These are phyloP conservation scores for Etheostoma perlongum DNA, from an alignment of 2,797 vertebrate species.

Conservation along the genomic window DNA sequence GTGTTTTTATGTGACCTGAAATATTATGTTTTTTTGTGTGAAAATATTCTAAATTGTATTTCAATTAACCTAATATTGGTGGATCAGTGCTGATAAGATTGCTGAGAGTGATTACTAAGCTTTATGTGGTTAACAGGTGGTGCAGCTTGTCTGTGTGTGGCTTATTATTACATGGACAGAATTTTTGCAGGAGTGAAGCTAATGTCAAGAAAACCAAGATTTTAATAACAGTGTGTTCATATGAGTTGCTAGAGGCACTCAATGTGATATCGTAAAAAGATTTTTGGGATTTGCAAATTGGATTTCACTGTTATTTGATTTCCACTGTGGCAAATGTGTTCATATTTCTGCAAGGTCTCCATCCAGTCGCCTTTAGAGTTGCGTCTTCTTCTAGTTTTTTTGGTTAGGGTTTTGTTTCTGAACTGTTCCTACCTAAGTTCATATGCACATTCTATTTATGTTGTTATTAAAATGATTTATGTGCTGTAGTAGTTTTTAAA, in stretches of 20 bases:
- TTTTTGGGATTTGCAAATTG: constrained; percentile 13
- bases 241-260: not conserved
- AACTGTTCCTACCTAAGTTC: not conserved
- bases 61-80: not conserved
- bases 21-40: not conserved
- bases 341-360: not conserved
- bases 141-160: not conserved
- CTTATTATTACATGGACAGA: constrained; percentile 18
- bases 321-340: not conserved
- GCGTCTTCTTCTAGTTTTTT: not conserved
- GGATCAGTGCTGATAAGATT: not conserved
- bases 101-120: not conserved
- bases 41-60: not conserved
- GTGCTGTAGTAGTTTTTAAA: not conserved
- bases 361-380: not conserved
- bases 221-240: not conserved
- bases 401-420: not conserved
- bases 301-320: constrained; percentile 11
- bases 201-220: not conserved
- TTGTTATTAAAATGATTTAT: not conserved
- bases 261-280: not conserved
- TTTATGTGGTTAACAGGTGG: constrained; percentile 13
- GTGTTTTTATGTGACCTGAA: not conserved
- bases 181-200: not conserved
- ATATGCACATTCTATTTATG: not conserved